Conservation (phyloP, 2,797 vertebrate species). For the Perodicticus potto region DNA sequence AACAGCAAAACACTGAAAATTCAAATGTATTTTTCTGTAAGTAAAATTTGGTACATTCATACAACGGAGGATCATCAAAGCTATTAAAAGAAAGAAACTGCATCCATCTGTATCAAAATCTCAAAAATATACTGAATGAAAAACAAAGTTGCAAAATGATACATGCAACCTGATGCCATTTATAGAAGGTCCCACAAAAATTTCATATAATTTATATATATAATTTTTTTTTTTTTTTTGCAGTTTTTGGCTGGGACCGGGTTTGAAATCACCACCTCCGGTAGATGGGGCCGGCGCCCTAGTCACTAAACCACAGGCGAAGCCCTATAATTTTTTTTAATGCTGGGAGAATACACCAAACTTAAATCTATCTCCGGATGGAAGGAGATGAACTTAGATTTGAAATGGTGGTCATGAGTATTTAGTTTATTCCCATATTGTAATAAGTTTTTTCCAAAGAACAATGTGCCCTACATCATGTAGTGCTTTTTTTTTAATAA, state of each 20-base stretch:
- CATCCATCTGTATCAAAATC: slow-evolving; percentile 7
- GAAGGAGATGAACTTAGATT: not conserved
- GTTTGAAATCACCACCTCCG: too few relatives aligned
- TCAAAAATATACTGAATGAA: slow-evolving; percentile 49
- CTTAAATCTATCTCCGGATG: not conserved
- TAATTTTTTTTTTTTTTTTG: not conserved
- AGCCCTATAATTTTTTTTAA: not conserved
- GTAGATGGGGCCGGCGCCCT: too few relatives aligned
- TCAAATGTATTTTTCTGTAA: slow-evolving; percentile 22
- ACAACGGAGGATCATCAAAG: not conserved
- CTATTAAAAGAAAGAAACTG: slow-evolving; percentile 34
- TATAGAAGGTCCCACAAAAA: not conserved
- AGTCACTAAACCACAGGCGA: too few relatives aligned
- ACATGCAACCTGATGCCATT: not conserved
- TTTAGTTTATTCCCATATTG: not conserved
- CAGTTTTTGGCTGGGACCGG: too few relatives aligned
- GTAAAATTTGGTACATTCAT: not conserved
- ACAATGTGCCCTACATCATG: not conserved
- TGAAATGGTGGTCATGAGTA: not conserved
- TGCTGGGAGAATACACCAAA: not conserved
- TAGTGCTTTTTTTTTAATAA: slow-evolving; percentile 16
- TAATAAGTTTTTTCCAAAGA: slow-evolving; percentile 45
- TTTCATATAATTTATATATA: not conserved
- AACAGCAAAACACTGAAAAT: slow-evolving; percentile 5
- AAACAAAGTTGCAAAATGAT: slow-evolving; percentile 58